Conservation (phyloP, 1,140 invertebrate genomes). For the Aphaenogaster floridana region DNA sequence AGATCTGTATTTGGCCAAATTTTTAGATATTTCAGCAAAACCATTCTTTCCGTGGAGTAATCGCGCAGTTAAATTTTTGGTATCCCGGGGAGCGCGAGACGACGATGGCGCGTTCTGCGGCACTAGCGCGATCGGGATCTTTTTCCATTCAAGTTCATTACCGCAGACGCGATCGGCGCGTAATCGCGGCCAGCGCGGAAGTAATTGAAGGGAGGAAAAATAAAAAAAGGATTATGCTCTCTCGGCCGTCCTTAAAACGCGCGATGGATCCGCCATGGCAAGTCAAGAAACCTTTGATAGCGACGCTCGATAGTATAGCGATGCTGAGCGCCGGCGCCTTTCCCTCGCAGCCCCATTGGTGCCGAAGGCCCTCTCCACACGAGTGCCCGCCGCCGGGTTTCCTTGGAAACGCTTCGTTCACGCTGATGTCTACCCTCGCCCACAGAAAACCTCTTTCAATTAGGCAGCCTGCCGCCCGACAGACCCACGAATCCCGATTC, state of each 20-base stretch:
- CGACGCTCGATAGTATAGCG: slow-evolving; percentile 84
- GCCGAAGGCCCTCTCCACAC: slow-evolving; percentile 76
- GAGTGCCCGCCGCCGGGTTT: slow-evolving; percentile 80
- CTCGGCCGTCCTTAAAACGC: slow-evolving; percentile 62
- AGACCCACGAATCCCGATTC: slow-evolving; percentile 47
- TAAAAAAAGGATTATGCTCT: slow-evolving; percentile 10
- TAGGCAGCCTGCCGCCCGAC: slow-evolving; percentile 74
- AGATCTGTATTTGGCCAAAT: no score
- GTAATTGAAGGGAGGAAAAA: slow-evolving; percentile 7
- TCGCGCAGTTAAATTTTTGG: background rate
- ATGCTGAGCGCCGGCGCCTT: slow-evolving; percentile 82
- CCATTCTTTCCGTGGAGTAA: no score
- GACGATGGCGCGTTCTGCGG: background rate
- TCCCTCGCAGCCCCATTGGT: slow-evolving; percentile 77
- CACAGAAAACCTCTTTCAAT: slow-evolving; percentile 82
- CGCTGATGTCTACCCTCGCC: slow-evolving; percentile 80
- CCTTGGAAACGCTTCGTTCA: slow-evolving; percentile 85
- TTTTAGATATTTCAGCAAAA: no score
- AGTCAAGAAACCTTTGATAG: slow-evolving; percentile 84
- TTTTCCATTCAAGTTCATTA: slow-evolving; percentile 12
- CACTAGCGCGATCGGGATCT: background rate
- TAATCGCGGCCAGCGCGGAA: background rate
- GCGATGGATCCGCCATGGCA: slow-evolving; percentile 77
- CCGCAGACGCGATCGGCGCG: background rate
- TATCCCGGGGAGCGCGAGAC: background rate